Evolutionary conservation across 2,888 invertebrate species (phyloP), one percentile per base, ranked within the genome.

Genomic region (Xylota sylvarum): DNA sequence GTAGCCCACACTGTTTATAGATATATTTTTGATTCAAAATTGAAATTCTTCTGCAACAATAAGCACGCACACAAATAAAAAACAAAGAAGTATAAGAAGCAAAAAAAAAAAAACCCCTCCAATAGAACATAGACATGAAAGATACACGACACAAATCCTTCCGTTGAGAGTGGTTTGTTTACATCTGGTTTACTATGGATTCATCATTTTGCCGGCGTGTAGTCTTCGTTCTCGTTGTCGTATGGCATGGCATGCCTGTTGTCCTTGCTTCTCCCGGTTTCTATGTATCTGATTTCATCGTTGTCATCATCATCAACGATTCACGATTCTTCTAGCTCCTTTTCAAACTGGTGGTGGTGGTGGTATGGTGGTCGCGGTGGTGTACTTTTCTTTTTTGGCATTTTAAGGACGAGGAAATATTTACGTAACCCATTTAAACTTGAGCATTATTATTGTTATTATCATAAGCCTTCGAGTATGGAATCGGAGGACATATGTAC

Each of bases 371-470:
- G 23, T 37, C 35, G 37, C 9, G 37, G 12, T 37, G 37, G 37
- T 19, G 5, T 17, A 7, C 7, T 30, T 37, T 37, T 12, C 52
- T 56, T 55, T 43, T 52, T 40, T 14, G 55, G 35, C 14, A 27
- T 35, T 46, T 55, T 67, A 5, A 55, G 69, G 67, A 30, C 37
- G 58, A 12, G 19, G 72, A 60, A 76, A 76, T 85, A 76, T 85
- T 85, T 80, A 76, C 76, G 76, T 85, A 85, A 80, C 76, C 85
- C 80, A 85, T 85, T 85, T 85, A 72, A 72, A 72, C 80, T 72
- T 76, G 80, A 81, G 69, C 27, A 55, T 69, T 69, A 69, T 69
- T 52, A 69, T 55, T 69, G 40, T 69, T 69, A 67, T 67, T 67
- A 69, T 69, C 17, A 52, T 85, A 40, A 67, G 76, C 70, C 50